These are phyloP conservation scores for Lutjanus erythropterus DNA, from an alignment of 2,113 vertebrate genomes.

Conservation along the genomic window DNA sequence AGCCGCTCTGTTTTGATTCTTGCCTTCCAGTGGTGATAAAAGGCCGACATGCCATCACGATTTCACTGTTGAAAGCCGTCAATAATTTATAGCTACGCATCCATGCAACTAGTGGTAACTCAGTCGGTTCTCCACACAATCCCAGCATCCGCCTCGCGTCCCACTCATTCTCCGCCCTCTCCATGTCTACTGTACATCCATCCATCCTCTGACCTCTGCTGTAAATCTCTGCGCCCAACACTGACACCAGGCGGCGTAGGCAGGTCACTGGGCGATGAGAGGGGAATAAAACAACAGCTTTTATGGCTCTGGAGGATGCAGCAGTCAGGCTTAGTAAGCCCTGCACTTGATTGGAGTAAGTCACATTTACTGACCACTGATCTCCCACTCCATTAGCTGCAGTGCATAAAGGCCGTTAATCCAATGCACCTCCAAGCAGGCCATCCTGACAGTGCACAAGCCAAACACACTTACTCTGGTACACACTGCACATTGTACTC, in stretches of 20 bases:
- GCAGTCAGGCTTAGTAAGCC: conserved; percentile 55
- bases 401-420: conserved; percentile 77
- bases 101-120: conserved; percentile 26
- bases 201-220: conserved; percentile 55
- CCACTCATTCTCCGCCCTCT: background rate
- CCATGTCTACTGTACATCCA: conserved; percentile 16
- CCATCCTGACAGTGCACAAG: conserved; percentile 23
- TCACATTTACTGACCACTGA: conserved; percentile 74
- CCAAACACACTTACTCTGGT: background rate
- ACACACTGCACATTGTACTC: background rate
- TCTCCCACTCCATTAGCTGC: conserved; percentile 72
- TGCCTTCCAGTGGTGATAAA: conserved; percentile 35
- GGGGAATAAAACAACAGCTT: conserved; percentile 64
- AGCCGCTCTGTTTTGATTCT: conserved; percentile 7
- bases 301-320: conserved; percentile 59
- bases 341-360: conserved; percentile 70
- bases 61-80: conserved; percentile 43
- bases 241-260: conserved; percentile 77
- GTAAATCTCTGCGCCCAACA: conserved; percentile 65
- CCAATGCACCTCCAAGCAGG: conserved; percentile 18
- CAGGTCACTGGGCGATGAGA: conserved; percentile 50
- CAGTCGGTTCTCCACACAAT: conserved; percentile 18
- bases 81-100: conserved; percentile 60
- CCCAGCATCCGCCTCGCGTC: background rate
- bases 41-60: conserved; percentile 29